Conservation (phyloP, 2,888 invertebrate genomes). For the Ophion slaviceki region DNA sequence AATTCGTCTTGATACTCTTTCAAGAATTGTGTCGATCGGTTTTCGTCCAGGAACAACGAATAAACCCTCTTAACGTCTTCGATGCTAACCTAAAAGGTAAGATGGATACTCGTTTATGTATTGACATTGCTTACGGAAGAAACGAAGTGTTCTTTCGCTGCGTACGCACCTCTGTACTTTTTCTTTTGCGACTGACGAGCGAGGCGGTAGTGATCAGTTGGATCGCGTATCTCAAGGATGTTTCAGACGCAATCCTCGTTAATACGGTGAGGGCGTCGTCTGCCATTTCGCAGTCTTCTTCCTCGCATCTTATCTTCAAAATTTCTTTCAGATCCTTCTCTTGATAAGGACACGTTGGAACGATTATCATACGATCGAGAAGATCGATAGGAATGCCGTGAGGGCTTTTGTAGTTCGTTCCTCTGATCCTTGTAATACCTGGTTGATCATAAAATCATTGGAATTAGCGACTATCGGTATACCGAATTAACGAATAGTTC, state of each 20-base stretch:
- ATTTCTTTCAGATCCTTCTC: slow-evolving; percentile 96
- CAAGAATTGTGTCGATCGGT: slow-evolving; percentile 95
- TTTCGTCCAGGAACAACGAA: slow-evolving; percentile 96
- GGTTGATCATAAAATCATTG: slow-evolving; percentile 1
- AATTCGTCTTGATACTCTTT: slow-evolving; percentile 98
- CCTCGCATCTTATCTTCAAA: slow-evolving; percentile 97
- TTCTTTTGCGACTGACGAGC: slow-evolving; percentile 95
- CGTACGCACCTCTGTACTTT: slow-evolving; percentile 90
- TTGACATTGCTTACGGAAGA: neutral
- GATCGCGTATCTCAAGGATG: slow-evolving; percentile 97
- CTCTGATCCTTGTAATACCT: slow-evolving; percentile 96
- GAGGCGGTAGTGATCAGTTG: slow-evolving; percentile 98
- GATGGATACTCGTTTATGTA: neutral
- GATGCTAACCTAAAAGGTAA: slow-evolving; percentile 87
- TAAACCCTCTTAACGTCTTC: slow-evolving; percentile 98
- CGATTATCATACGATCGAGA: slow-evolving; percentile 97
- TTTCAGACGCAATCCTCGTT: slow-evolving; percentile 96
- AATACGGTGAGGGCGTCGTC: slow-evolving; percentile 95
- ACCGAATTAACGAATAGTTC: too few relatives aligned
- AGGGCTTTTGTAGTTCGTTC: slow-evolving; percentile 96
- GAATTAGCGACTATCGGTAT: too few relatives aligned
- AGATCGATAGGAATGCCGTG: slow-evolving; percentile 99
- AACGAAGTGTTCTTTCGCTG: neutral
- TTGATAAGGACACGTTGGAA: slow-evolving; percentile 94
- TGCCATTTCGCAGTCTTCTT: slow-evolving; percentile 98